Base-by-base conservation (phyloP, 2,113 vertebrate species). In the Trematocara variabile region DNA sequence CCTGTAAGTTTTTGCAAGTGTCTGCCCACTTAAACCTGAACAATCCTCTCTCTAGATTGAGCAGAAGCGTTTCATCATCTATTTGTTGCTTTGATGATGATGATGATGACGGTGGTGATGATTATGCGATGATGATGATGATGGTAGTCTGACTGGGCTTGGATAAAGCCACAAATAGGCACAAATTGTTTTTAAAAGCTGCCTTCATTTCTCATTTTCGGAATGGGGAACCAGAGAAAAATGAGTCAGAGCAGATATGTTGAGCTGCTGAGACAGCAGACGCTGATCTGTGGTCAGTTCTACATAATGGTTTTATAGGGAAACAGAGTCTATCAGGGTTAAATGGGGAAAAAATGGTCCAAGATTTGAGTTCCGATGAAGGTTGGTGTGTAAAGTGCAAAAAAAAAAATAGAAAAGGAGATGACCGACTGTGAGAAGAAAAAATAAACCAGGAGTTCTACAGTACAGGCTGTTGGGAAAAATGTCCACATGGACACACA, bases 91-190 rank as follows among this genome's bases (percentile, higher is more conserved):
- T 34, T 63, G 58, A 34, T 75, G 68, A 80, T 56, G 80, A 30
- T 58, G 73, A 80, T 28, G 25, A 28, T 68, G 83, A 50, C 37
- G 80, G 10, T 33, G 25, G 16, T 58, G 81, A 81, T 6, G 22
- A 55, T 75, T 10, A 55, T 50, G 34, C 10, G 34, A 91, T 85
- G 88, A 92, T 88, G 63, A 91, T 91, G 89, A 91, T 91, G 89
- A 92, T 86, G 54, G 28, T 56, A 65, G 55, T 87, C 55, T 93
- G 89, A 92, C 86, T 89, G 8, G 80, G 18, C 55, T 90, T 54
- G 77, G 85, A 34, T 68, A 52, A 77, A 86, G 84, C 90, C 83
- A 91, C 58, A 95, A 94, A 93, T 94, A 94, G 91, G 9, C 48
- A 50, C 81, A 81, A 77, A 79, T 73, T 82, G 84, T 92, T 93